Base-by-base conservation (phyloP, 2,888 invertebrate species). In the Caenorhabditis panamensis region DNA sequence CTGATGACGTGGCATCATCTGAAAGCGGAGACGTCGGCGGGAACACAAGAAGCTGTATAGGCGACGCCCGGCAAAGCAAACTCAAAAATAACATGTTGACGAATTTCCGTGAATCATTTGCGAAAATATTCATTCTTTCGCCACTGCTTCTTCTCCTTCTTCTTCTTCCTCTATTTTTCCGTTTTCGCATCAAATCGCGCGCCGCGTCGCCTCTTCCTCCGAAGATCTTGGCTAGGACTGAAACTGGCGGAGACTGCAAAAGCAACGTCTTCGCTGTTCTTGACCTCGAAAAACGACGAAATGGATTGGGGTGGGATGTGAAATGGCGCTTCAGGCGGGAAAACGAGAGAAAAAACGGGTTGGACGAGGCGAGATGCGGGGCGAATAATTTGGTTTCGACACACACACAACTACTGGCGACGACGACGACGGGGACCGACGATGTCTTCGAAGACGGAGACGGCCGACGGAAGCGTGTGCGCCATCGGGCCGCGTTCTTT, bases 21-120 rank as follows among this genome's bases (percentile, higher is more conserved):
- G 41, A 54, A 66, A 64, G 16, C 13, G 28, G 36, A 28, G 28
- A 47, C 24, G 56, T 18, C 49, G 24, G 2, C 37, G 31, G n/a
- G n/a, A n/a, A n/a, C n/a, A n/a, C n/a, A 31, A 26, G 54, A 28
- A 62, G 31, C 31, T 31, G 31, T 31, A 31, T 31, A n/a, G 9
- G 20, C 49, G 63, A 31, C 8, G 18, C 18, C 31, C 5, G 13
- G 13, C 5, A 13, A 5, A 67, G 67, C 37, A 61, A 51, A 69
- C 69, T 61, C 61, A 41, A 53, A 62, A 71, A 62, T 62, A 71
- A 71, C 61, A 71, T 71, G 71, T 62, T 71, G 71, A 69, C 59
- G 59, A 69, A 54, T 54, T 66, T 58, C 47, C 31, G 47, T 67
- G 67, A 67, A 67, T 67, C 53, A 67, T 67, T 67, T 67, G 49